A percentile compares a stretch with the other conserved stretches of the same genome.
Conservation (phyloP, 1,140 invertebrate species). For the Pomphorhynchus laevis region DNA sequence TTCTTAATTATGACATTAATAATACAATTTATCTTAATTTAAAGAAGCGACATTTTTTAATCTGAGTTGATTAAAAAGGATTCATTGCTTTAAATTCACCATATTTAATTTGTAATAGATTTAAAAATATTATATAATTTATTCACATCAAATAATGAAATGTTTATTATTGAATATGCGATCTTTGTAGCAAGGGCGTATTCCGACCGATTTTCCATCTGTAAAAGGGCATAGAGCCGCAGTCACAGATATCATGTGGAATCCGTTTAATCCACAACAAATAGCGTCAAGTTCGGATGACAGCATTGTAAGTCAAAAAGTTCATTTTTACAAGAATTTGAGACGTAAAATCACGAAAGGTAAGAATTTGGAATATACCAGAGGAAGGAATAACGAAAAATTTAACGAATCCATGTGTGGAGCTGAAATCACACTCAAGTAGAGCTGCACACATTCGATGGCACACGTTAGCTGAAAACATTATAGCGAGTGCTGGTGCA, state of each 20-base stretch:
- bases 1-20: neutral
- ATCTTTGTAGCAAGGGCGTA: too few species aligned
- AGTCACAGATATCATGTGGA: slow-evolving; percentile 20
- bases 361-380: slow-evolving; percentile 19
- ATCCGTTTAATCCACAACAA: slow-evolving; percentile 18
- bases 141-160: too few species aligned
- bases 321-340: slow-evolving; percentile 1
- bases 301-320: slow-evolving; percentile 14
- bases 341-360: slow-evolving; percentile 12
- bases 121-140: neutral
- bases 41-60: neutral
- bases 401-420: slow-evolving; percentile 16
- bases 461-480: slow-evolving; percentile 19
- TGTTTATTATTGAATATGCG: too few species aligned
- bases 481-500: slow-evolving; percentile 18
- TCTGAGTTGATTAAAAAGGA: neutral
- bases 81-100: neutral
- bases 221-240: slow-evolving; percentile 18
- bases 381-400: slow-evolving; percentile 14
- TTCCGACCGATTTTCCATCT: slow-evolving; percentile 15
- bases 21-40: neutral
- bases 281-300: slow-evolving; percentile 20
- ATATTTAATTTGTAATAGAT: neutral
- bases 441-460: slow-evolving; percentile 18
- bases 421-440: slow-evolving; percentile 18